Evolutionary conservation across 2,113 vertebrate genomes (phyloP), one percentile per base, ranked within the genome.

Genomic region (Pitta sordida): DNA sequence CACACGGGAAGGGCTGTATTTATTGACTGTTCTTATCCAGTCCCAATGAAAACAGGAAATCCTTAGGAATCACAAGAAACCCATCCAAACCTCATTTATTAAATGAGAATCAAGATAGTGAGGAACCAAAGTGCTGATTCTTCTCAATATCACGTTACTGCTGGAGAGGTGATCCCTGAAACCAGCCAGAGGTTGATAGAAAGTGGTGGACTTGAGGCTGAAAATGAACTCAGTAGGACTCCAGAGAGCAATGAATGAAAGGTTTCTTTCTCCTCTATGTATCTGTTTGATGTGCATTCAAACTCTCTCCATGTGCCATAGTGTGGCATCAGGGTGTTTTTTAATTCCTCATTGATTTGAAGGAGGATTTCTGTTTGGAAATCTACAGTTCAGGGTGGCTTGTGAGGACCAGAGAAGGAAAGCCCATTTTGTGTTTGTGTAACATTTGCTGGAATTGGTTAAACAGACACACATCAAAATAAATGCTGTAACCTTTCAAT

Each of bases 401-500:
- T 55, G 75, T 86, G 62, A 91, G 77, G 65, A 87, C 14, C 15
- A 41, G 84, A 73, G 90, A 76, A 90, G 87, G 85, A 90, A 83
- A 91, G 67, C 85, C 76, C n/a, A 5, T 83, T 75, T 53, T 67
- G 53, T 91, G 86, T 94, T 94, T 96, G 74, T 91, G 79, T 88
- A 86, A 92, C 90, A 84, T 93, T 91, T 91, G 58, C 56, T 90
- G 73, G 91, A 90, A 74, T 86, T 93, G 83, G 91, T 70, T 93
- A 85, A 95, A 96, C 67, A 92, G 77, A 75, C 91, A 74, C 87
- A 88, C 83, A 93, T 96, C 73, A 88, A 88, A 90, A 90, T 86
- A 96, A 90, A 96, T 80, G 52, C 74, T 80, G 64, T 84, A 88
- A 87, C 83, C 91, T 95, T 94, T 95, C 90, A 93, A 86, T 90